phyloP scores from a whole-genome alignment of 1,140 invertebrate species.

The Saccostrea glomerata region DNA sequence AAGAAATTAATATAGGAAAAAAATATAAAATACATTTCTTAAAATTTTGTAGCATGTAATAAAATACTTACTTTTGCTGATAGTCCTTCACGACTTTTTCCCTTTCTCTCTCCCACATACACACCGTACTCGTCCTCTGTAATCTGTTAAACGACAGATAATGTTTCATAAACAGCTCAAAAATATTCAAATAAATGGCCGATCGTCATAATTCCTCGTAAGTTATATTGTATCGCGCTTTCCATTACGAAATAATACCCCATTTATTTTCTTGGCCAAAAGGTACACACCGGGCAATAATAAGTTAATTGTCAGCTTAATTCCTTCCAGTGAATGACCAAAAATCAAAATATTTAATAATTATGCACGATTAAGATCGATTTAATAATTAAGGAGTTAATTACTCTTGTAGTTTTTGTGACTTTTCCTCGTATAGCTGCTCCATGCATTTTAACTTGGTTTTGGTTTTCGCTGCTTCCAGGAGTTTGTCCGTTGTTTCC shows the following conservation, averaged over 20 bases:
- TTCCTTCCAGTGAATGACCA: not conserved
- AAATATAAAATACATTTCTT: not conserved
- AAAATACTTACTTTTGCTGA: slow-evolving; percentile 45
- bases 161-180: not conserved
- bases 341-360: not conserved
- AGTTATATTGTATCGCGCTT: not conserved
- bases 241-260: not conserved
- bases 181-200: not conserved
- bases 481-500: slow-evolving; percentile 35
- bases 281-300: not conserved
- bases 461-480: slow-evolving; percentile 47
- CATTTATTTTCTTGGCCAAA: not conserved
- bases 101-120: slow-evolving; percentile 49
- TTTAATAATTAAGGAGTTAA: not conserved
- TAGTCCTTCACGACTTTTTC: slow-evolving; percentile 51
- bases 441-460: slow-evolving; percentile 38
- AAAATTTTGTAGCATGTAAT: not conserved
- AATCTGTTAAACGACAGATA: slow-evolving; percentile 32
- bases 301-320: not conserved
- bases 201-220: not conserved
- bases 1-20: too few species aligned
- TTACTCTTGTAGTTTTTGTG: slow-evolving; percentile 51
- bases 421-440: slow-evolving; percentile 46
- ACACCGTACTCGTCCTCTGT: slow-evolving; percentile 32
- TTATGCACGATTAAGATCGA: slow-evolving; percentile 2